Evolutionary conservation across 2,888 invertebrate genomes (phyloP), one percentile per base, ranked within the genome.

Genomic region (Hydrotaea cyrtoneurina): DNA sequence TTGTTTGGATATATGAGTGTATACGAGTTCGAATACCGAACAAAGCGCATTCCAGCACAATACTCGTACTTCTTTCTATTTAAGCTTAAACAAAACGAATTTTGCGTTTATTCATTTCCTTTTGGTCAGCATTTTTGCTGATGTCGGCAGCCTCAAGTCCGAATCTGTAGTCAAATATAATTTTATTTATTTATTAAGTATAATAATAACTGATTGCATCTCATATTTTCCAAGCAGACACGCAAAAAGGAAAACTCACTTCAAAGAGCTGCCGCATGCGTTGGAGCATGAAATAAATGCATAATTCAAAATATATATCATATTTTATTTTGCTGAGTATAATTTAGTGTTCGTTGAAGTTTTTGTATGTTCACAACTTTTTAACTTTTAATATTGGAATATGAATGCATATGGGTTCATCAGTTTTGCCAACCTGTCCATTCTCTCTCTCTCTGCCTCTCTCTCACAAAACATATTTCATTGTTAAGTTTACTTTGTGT

Each of bases 131-230:
- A 73, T 62, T 77, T 82, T 39, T 85, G 85, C 82, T 80, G 85
- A 82, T 74, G 79, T 78, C 66, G 39, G 82, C 84, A 79, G 23
- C 55, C 80, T 71, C 55, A 80, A 78, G 55, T 77, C 57, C 50
- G 64, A 81, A 84, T 75, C 69, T 23, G 46, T 69, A 23, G 69
- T 69, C 39, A 46, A 46, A 43, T 69, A 82, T 64, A 78, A 74
- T 82, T 74, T 80, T 74, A 59, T 78, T 80, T 74, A 59, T 78
- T 71, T 53, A 64, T 62, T 71, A 79, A 73, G 76, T 80, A 76
- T 78, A 76, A 80, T 78, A 76, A 80, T 62, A 83, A 80, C 83
- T 75, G 66, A 80, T 75, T 62, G 50, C 64, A 66, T 62, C 39
- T 71, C 57, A 71, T 74, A 53, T 73, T 57, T 72, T 62, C 21